Evolutionary conservation across 2,113 vertebrate species (phyloP).

Genomic region (Potamarius usumacintae): DNA sequence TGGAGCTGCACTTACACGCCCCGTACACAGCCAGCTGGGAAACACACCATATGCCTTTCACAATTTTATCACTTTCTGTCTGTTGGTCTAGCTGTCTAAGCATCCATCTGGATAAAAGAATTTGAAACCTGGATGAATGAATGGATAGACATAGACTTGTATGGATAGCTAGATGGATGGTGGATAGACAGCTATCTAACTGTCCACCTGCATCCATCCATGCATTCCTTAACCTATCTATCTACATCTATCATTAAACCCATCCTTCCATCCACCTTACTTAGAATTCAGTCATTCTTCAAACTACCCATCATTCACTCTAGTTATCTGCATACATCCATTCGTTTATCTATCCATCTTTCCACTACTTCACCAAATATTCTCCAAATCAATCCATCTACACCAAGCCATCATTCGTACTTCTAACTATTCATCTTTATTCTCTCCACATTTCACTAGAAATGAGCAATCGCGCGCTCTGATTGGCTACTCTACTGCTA

Average conservation of each 20-base stretch:
- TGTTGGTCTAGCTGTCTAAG: neutral
- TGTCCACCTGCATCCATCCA: neutral
- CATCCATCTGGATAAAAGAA: neutral
- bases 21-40: conserved; percentile 81
- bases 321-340: neutral
- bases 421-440: neutral
- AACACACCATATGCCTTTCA: conserved; percentile 4
- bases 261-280: neutral
- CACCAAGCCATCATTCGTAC: neutral
- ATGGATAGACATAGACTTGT: neutral
- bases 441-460: too few species aligned
- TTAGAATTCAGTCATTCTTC: neutral
- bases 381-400: neutral
- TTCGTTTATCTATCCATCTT: neutral
- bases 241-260: neutral
- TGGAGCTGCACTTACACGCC: conserved; percentile 77
- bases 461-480: too few species aligned
- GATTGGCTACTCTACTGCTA: too few species aligned
- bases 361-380: neutral
- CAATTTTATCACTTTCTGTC: neutral
- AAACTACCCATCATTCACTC: neutral
- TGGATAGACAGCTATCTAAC: neutral
- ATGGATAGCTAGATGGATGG: neutral
- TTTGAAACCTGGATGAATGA: neutral
- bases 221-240: neutral